Percentiles rank a stretch among this genome's conserved stretches.
Evolutionary conservation across 2,113 vertebrate species (phyloP).

Genomic region (Epinephelus lanceolatus): DNA sequence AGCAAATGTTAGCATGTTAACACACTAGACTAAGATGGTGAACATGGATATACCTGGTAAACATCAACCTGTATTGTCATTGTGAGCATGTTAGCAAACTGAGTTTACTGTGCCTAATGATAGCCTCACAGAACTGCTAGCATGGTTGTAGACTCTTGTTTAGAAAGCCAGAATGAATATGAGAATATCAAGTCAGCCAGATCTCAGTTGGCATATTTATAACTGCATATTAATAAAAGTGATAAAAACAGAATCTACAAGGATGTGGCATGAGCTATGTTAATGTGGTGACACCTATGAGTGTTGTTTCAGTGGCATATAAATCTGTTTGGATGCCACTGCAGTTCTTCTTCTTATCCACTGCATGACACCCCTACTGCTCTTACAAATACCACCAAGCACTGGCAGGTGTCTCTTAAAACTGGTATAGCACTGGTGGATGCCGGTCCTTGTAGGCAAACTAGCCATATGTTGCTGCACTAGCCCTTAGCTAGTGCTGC

Average conservation of each 20-base stretch:
- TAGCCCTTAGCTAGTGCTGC: not conserved
- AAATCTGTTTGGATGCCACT: not conserved
- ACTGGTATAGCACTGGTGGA: not conserved
- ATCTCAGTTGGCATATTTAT: slow-evolving; percentile 5
- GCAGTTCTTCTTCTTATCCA: not conserved
- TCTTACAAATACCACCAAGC: not conserved
- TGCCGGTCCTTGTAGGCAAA: not conserved
- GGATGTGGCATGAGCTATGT: not conserved
- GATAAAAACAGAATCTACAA: not conserved
- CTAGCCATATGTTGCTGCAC: not conserved
- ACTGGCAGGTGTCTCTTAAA: not conserved
- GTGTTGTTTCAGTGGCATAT: not conserved
- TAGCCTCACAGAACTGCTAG: not conserved
- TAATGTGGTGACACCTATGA: not conserved
- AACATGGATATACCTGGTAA: too few relatives aligned
- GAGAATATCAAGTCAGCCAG: not conserved
- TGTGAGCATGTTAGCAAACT: not conserved
- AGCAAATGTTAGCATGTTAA: not conserved
- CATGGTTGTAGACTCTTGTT: not conserved
- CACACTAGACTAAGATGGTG: too few relatives aligned
- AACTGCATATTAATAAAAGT: not conserved
- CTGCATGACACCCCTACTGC: not conserved
- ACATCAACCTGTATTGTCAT: too few relatives aligned
- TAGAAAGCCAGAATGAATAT: not conserved
- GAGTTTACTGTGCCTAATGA: not conserved